A percentile compares a stretch with the other conserved stretches of the same genome.
These are phyloP conservation scores for Drosophila saltans DNA, from an alignment of 1,140 invertebrate species.

Conservation along the genomic window DNA sequence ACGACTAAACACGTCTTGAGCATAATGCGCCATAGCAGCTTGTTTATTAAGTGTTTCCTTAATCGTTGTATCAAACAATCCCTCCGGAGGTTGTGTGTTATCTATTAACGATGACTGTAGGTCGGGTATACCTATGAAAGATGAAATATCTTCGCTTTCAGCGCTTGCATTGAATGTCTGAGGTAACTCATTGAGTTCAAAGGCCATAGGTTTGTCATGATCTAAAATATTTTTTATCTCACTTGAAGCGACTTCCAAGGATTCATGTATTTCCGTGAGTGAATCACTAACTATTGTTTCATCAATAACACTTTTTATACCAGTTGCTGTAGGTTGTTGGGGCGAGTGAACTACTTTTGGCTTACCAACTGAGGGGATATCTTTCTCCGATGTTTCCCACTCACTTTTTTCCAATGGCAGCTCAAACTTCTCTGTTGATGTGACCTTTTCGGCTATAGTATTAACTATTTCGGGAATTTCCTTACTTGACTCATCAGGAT, in stretches of 20 bases:
- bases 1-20: slow-evolving; percentile 55
- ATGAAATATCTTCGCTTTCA: slow-evolving; percentile 62
- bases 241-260: slow-evolving; percentile 86
- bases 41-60: slow-evolving; percentile 70
- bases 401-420: slow-evolving; percentile 78
- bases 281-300: slow-evolving; percentile 85
- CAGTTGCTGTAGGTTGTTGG: slow-evolving; percentile 70
- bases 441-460: slow-evolving; percentile 60
- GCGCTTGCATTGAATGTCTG: slow-evolving; percentile 23
- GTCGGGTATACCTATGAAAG: slow-evolving; percentile 72
- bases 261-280: slow-evolving; percentile 88
- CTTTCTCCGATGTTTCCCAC: slow-evolving; percentile 77
- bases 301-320: slow-evolving; percentile 82
- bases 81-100: slow-evolving; percentile 60
- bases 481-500: slow-evolving; percentile 70
- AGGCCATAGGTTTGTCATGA: slow-evolving; percentile 85
- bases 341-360: slow-evolving; percentile 82
- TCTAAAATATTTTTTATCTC: slow-evolving; percentile 85
- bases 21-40: slow-evolving; percentile 72
- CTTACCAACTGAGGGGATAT: slow-evolving; percentile 62
- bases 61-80: slow-evolving; percentile 66
- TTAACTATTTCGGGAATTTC: slow-evolving; percentile 68
- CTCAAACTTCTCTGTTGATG: slow-evolving; percentile 59
- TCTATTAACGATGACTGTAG: slow-evolving; percentile 57
- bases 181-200: slow-evolving; percentile 86